Evolutionary conservation across 2,888 invertebrate species (phyloP).

Genomic region (Platerodrilus igneus): DNA sequence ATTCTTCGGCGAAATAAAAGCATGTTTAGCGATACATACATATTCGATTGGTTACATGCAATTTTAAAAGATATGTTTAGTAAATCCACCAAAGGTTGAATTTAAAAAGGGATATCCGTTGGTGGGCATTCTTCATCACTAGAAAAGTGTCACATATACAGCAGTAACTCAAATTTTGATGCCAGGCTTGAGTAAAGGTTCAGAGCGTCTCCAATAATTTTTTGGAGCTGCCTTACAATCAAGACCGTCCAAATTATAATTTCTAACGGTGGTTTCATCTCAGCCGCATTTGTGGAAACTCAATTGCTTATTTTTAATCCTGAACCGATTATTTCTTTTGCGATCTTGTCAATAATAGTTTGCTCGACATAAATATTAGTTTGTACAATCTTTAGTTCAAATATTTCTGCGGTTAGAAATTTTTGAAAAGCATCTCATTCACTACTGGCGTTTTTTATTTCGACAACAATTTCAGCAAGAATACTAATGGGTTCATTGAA

Average conservation of each 20-base stretch:
- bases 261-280: not conserved
- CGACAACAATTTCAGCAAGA: too few species aligned
- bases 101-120: slow-evolving; percentile 3
- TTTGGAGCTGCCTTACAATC: not conserved
- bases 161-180: slow-evolving; percentile 7
- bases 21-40: slow-evolving; percentile 5
- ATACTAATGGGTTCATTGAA: too few species aligned
- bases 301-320: too few species aligned
- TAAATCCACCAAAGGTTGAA: slow-evolving; percentile 6
- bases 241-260: slow-evolving; percentile 2
- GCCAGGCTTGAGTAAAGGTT: not conserved
- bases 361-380: slow-evolving; percentile 3
- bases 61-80: not conserved
- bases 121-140: slow-evolving; percentile 8
- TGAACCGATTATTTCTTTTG: not conserved
- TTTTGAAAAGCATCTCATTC: too few species aligned
- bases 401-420: too few species aligned
- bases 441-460: too few species aligned
- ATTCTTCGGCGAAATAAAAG: slow-evolving; percentile 2
- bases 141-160: slow-evolving; percentile 5
- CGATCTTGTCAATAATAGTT: not conserved
- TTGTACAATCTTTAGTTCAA: too few species aligned
- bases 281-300: too few species aligned
- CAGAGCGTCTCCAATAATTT: slow-evolving; percentile 1
- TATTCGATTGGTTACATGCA: not conserved